Evolutionary conservation across 2,888 invertebrate genomes (phyloP).

Genomic region (Phaedon cochleariae): DNA sequence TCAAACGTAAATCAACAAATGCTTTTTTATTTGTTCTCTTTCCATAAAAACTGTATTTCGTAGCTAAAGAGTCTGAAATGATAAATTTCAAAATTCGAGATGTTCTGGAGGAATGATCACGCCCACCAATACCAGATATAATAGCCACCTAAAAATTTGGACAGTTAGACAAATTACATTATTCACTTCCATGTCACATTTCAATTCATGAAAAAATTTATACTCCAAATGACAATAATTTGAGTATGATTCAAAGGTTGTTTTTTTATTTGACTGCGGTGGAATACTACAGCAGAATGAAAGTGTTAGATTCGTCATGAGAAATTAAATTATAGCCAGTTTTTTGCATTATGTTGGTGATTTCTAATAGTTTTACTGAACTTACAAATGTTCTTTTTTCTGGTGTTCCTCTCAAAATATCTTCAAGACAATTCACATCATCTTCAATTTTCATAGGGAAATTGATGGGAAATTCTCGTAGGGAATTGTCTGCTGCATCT

Average conservation of each 20-base stretch:
- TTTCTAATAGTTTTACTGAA: not conserved
- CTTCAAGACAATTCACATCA: not conserved
- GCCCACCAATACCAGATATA: conserved; percentile 2
- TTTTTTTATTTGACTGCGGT: too few species aligned
- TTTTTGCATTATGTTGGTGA: not conserved
- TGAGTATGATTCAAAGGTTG: not conserved
- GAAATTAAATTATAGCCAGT: too few species aligned
- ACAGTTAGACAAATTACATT: not conserved
- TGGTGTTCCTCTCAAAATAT: not conserved
- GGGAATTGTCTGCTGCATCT: not conserved
- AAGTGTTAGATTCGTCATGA: too few species aligned
- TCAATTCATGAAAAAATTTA: not conserved
- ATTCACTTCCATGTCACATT: not conserved
- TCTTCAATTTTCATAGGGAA: not conserved
- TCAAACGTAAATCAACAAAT: not conserved
- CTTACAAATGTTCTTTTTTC: not conserved
- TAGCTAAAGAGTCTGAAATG: not conserved
- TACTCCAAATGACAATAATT: not conserved
- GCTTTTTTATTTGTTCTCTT: not conserved
- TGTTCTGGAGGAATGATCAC: conserved; percentile 6
- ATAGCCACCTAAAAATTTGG: not conserved
- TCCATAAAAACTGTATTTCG: conserved; percentile 10
- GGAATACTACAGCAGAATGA: too few species aligned
- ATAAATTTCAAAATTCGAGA: conserved; percentile 9
- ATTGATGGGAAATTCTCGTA: not conserved